phyloP scores from a whole-genome alignment of 2,888 invertebrate species.

The Nephrotoma guestfalica region DNA sequence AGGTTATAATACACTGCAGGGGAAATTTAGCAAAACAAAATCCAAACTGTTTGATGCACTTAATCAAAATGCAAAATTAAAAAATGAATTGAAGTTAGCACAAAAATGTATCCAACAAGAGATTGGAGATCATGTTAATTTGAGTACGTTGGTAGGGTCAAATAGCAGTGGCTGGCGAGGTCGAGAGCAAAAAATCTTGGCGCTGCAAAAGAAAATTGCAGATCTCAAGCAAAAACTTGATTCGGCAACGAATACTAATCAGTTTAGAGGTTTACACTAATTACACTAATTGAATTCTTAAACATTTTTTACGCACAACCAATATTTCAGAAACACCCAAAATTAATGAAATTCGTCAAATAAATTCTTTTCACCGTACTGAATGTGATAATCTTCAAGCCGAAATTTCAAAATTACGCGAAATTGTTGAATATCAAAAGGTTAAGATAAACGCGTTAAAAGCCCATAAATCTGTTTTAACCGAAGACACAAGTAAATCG shows the following conservation, averaged over 20 bases:
- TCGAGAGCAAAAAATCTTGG: conserved; percentile 57
- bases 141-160: conserved; percentile 42
- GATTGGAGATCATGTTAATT: conserved; percentile 53
- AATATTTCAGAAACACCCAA: not conserved
- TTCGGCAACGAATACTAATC: not conserved
- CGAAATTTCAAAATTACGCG: conserved; percentile 42
- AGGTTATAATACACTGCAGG: conserved; percentile 24
- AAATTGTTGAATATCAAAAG: conserved; percentile 42
- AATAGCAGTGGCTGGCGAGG: conserved; percentile 54
- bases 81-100: conserved; percentile 54
- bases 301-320: not conserved
- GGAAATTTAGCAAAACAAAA: conserved; percentile 42
- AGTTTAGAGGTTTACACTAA: not conserved
- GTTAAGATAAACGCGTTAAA: conserved; percentile 49
- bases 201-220: conserved; percentile 49
- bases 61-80: conserved; percentile 51
- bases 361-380: conserved; percentile 38
- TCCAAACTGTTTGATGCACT: conserved; percentile 54
- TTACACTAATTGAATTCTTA: not conserved
- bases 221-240: conserved; percentile 40
- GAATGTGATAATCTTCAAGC: conserved; percentile 44
- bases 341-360: conserved; percentile 34
- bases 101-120: conserved; percentile 63
- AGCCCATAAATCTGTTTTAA: conserved; percentile 52
- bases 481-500: conserved; percentile 42